Evolutionary conservation across 1,140 invertebrate genomes (phyloP).

Genomic region (Drosophila pseudoobscura): DNA sequence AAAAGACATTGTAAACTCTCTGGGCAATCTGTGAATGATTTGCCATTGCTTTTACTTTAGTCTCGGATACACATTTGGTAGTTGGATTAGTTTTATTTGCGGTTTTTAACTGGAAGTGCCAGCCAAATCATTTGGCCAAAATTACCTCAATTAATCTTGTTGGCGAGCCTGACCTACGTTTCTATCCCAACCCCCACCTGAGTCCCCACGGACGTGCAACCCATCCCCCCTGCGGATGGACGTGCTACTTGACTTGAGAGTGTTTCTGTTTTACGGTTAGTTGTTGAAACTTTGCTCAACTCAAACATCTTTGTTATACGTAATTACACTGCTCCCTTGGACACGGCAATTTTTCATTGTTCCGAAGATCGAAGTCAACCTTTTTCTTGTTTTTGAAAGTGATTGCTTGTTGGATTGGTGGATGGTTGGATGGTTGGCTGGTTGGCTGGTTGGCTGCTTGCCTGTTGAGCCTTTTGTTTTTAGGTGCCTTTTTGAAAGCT

Average conservation of each 20-base stretch:
- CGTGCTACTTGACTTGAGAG: slow-evolving; percentile 67
- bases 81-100: slow-evolving; percentile 62
- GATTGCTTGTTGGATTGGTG: slow-evolving; percentile 51
- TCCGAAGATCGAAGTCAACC: slow-evolving; percentile 16
- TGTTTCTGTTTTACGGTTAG: slow-evolving; percentile 1
- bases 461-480: slow-evolving; percentile 44
- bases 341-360: slow-evolving; percentile 54
- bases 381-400: slow-evolving; percentile 59
- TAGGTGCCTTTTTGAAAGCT: slow-evolving; percentile 23
- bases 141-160: slow-evolving; percentile 66
- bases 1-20: neutral
- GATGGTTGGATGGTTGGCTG: neutral
- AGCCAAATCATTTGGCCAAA: slow-evolving; percentile 37
- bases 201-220: neutral
- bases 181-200: neutral
- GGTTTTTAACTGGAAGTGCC: slow-evolving; percentile 49
- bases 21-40: slow-evolving; percentile 29
- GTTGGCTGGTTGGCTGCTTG: slow-evolving; percentile 9
- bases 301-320: slow-evolving; percentile 60
- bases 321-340: slow-evolving; percentile 58
- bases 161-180: slow-evolving; percentile 15
- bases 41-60: slow-evolving; percentile 61
- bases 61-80: slow-evolving; percentile 42
- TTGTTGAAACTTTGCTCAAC: slow-evolving; percentile 4
- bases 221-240: slow-evolving; percentile 15